Evolutionary conservation across 2,888 invertebrate genomes (phyloP).

Genomic region (Tinea trinotella): DNA sequence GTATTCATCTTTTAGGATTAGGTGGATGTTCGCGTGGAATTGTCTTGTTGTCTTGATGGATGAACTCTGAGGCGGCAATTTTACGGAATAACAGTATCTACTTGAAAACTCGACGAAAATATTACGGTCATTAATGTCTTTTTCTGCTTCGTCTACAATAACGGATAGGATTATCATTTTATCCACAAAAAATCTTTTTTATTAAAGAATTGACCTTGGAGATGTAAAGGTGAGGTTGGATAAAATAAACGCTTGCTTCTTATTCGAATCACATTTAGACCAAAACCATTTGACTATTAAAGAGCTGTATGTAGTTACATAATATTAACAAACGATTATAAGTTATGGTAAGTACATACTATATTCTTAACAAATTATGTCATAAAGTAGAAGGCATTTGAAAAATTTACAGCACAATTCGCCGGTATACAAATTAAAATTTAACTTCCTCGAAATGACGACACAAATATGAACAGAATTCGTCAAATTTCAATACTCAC

Average conservation of each 20-base stretch:
- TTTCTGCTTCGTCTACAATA: conserved; percentile 7
- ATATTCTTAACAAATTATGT: neutral
- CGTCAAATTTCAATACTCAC: neutral
- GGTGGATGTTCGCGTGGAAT: conserved; percentile 41
- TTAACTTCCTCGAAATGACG: neutral
- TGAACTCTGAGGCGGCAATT: conserved; percentile 31
- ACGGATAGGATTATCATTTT: conserved; percentile 9
- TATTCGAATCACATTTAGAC: too few species aligned
- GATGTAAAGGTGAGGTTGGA: neutral
- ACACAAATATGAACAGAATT: conserved; percentile 7
- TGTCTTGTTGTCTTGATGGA: conserved; percentile 46
- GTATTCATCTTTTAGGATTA: conserved; percentile 67
- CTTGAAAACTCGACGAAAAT: neutral
- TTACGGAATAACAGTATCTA: conserved; percentile 11
- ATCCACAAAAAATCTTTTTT: neutral
- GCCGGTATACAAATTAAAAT: neutral
- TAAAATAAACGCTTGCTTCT: too few species aligned
- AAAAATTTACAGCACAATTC: neutral
- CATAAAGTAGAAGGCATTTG: neutral
- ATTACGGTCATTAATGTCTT: conserved; percentile 7
- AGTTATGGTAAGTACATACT: too few species aligned
- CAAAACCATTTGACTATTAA: too few species aligned
- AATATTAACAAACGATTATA: too few species aligned
- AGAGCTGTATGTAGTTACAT: too few species aligned
- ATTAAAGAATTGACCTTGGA: conserved; percentile 3